Base-by-base conservation (phyloP, 2,888 invertebrate genomes). In the Agrenia bidenticulata region DNA sequence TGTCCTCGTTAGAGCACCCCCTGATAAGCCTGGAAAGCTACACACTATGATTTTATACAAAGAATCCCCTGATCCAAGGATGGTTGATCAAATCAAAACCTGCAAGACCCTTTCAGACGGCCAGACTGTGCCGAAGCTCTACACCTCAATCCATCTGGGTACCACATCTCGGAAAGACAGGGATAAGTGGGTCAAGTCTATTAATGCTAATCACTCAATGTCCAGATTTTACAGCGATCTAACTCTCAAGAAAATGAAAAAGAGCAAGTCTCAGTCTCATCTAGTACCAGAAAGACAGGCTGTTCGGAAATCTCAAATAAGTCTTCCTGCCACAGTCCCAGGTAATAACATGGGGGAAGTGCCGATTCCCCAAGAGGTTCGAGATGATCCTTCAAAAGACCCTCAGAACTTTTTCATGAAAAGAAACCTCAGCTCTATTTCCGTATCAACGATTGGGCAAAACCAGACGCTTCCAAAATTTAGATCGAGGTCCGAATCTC, bases 101-200 rank as follows among this genome's bases (percentile, higher is more conserved):
- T 75, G 75, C 51, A 75, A 75, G 59, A 71, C 73, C 0, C 54
- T 73, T 2, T 71, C 73, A 0, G 69, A 71, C 62, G 75, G 75
- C 4, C 62, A 32, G 2, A 73, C 69, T n/a, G 70, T 71, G 2
- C 66, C 73, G 15, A 73, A 71, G 67, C 66, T 67, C 17, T 63
- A 70, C 51, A n/a, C 51, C 21, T 57, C 55, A 13, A 63, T 66
- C 26, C 60, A 63, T n/a, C 49, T 84, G 80, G 82, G 82, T n/a
- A 82, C 84, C 2, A 78, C 81, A 1, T 80, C 79, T 13, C 73
- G 74, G 1, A 82, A 82, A 53, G 84, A 84, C 65, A 81, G 82
- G 73, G 81, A 81, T 24, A 81, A 80, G 45, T 84, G 84, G 84
- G 81, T 83, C 26, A 77, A 79, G 64, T 80, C 81, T 65, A 80